Evolutionary conservation across 1,140 invertebrate species (phyloP).

Genomic region (Papilio aristodemus): DNA sequence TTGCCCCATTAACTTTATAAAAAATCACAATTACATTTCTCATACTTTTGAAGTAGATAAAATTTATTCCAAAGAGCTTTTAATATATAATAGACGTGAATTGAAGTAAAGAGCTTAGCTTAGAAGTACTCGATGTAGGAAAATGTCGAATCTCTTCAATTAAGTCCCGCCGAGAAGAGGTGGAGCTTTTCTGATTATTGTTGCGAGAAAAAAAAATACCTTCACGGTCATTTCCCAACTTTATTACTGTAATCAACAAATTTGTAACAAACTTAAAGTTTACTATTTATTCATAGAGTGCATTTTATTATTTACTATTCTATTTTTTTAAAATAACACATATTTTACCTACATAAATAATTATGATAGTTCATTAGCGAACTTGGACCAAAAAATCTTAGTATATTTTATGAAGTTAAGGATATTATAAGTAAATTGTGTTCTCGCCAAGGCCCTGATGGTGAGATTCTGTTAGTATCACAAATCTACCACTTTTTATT

Average conservation of each 20-base stretch:
- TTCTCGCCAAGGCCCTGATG: neutral
- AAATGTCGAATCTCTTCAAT: slow-evolving; percentile 22
- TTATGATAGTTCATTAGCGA: too few relatives aligned
- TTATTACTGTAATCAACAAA: neutral
- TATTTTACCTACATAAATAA: too few relatives aligned
- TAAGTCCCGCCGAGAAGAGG: slow-evolving; percentile 1
- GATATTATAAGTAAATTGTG: too few relatives aligned
- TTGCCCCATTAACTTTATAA: neutral
- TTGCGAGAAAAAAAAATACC: neutral
- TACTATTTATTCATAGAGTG: neutral
- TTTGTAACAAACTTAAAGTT: neutral
- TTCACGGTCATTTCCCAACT: neutral
- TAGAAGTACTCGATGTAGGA: slow-evolving; percentile 11
- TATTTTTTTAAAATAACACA: neutral
- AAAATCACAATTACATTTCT: neutral
- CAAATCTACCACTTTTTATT: too few relatives aligned
- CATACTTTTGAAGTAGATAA: neutral
- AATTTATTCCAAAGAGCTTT: neutral
- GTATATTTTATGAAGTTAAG: too few relatives aligned
- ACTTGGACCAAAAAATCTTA: too few relatives aligned
- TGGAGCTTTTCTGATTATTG: slow-evolving; percentile 11
- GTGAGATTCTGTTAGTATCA: too few relatives aligned
- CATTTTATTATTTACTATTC: neutral
- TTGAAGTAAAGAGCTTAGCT: slow-evolving; percentile 13
- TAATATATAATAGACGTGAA: neutral